Base-by-base conservation (phyloP, 2,113 vertebrate species). In the Sinosuthora webbiana region DNA sequence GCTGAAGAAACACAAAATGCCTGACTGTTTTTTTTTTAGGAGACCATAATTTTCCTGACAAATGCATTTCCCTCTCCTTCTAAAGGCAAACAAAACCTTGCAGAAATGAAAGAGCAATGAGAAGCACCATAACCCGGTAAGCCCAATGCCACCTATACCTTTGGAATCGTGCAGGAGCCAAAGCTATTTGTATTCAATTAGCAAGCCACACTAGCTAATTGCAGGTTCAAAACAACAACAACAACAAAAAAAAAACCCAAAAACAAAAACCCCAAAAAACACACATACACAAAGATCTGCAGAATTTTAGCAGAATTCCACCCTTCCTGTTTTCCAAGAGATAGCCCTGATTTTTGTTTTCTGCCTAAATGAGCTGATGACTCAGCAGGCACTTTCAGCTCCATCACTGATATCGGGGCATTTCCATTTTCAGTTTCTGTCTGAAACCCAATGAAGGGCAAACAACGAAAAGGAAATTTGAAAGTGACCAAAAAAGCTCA, bases 311-410 rank as follows among this genome's bases (percentile, higher is more conserved):
- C 45, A 56, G 81, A 90, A 94, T 89, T 92, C 85, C 64, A 92
- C 79, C 20, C 47, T 80, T 96, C 60, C 90, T 96, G 86, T 96
- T 94, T 93, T 75, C 83, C 89, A 50, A 39, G 50, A 82, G 77
- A 73, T 15, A 74, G 59, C 20, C 28, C 63, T 57, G 63, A 68
- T 86, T 92, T 91, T 88, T 86, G 60, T 93, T 91, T 87, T 52
- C 56, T 70, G 80, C 73, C 45, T 15, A 31, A 42, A 53, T 2
- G 31, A 65, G 15, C 33, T 64, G 83, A 70, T 92, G 90, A 63
- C 20, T 95, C 83, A 75, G 82, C 84, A 74, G 47, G 63, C 28
- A 62, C 76, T 84, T 87, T 78, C 78, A 93, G 75, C 31, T 78
- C 35, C 45, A 49, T 44, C 75, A 53, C 70, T 71, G 71, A 17